Evolutionary conservation across 2,888 invertebrate species (phyloP).

Genomic region (Drosophila lacicola): DNA sequence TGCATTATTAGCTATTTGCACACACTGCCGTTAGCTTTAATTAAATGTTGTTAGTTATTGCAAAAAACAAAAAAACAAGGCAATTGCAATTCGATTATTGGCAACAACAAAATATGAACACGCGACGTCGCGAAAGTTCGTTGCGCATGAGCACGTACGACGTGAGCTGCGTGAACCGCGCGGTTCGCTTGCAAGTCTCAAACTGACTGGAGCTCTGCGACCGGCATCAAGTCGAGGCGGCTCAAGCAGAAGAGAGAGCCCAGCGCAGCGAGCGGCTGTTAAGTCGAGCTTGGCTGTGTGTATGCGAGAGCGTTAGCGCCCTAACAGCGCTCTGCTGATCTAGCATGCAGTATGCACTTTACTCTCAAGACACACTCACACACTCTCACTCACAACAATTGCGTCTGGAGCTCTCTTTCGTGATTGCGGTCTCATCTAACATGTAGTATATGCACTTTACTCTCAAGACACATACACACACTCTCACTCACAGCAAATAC

Average conservation of each 20-base stretch:
- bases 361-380: too few relatives aligned
- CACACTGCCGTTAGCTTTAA: constrained; percentile 43
- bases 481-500: too few relatives aligned
- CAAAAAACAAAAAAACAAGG: constrained; percentile 32
- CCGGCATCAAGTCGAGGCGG: constrained; percentile 33
- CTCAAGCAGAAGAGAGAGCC: constrained; percentile 11
- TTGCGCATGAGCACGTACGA: constrained; percentile 51
- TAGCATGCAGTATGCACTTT: constrained; percentile 37
- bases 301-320: not conserved
- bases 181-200: constrained; percentile 51
- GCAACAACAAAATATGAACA: constrained; percentile 38
- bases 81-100: constrained; percentile 61
- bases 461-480: too few relatives aligned
- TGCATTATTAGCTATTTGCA: constrained; percentile 46
- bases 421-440: constrained; percentile 17
- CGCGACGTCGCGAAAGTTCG: constrained; percentile 46
- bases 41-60: constrained; percentile 61
- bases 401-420: too few relatives aligned
- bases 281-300: constrained; percentile 12
- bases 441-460: constrained; percentile 25
- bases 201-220: constrained; percentile 43
- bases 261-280: constrained; percentile 1
- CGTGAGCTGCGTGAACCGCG: constrained; percentile 43
- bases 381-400: too few relatives aligned
- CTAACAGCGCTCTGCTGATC: constrained; percentile 12